These are phyloP conservation scores for Lepisosteus osseus DNA, from an alignment of 2,113 vertebrate genomes.

Conservation along the genomic window DNA sequence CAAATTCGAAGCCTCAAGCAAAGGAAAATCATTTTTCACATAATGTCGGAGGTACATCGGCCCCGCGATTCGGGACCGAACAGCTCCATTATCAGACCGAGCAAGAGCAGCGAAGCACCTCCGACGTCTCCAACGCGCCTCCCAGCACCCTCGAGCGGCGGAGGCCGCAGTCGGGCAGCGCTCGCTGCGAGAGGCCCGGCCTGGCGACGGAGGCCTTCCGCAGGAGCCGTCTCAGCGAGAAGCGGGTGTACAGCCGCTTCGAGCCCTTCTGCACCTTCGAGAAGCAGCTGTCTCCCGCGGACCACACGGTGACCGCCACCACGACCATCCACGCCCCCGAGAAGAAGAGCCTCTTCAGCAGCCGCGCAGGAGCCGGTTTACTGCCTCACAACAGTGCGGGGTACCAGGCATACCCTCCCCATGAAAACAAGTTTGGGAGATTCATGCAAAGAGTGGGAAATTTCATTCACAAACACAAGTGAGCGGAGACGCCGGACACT, in stretches of 20 bases:
- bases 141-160: not conserved
- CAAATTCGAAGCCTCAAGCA: constrained; percentile 24
- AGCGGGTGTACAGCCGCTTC: constrained; percentile 78
- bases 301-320: constrained; percentile 1
- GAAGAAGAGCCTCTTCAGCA: constrained; percentile 58
- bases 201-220: constrained; percentile 41
- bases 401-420: constrained; percentile 57
- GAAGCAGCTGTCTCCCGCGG: constrained; percentile 40
- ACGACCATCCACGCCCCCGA: constrained; percentile 48
- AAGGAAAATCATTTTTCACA: constrained; percentile 51
- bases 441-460: constrained; percentile 83
- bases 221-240: constrained; percentile 56
- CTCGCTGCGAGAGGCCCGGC: constrained; percentile 34
- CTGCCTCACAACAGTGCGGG: constrained; percentile 50
- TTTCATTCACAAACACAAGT: constrained; percentile 82
- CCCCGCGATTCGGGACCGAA: constrained; percentile 78
- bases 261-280: constrained; percentile 79
- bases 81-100: constrained; percentile 64
- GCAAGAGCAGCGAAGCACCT: constrained; percentile 33
- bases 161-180: constrained; percentile 19
- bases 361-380: constrained; percentile 43
- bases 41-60: constrained; percentile 63
- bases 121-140: constrained; percentile 1
- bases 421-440: constrained; percentile 84
- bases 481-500: constrained; percentile 47